Percentiles rank a stretch among this genome's conserved stretches.
phyloP scores from a whole-genome alignment of 2,888 invertebrate genomes.

The Formica aserva region DNA sequence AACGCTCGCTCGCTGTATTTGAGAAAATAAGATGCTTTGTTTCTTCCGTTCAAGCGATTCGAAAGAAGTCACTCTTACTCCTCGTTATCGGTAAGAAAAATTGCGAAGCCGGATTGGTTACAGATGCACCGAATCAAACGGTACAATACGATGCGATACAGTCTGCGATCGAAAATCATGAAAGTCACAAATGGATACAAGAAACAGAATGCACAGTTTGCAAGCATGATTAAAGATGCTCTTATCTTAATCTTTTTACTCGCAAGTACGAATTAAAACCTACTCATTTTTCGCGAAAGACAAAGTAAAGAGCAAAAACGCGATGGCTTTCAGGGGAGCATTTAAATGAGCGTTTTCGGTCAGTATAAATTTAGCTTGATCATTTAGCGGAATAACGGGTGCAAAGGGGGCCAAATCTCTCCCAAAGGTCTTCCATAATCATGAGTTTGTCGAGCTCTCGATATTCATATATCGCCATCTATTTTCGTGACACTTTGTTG shows the following conservation, averaged over 20 bases:
- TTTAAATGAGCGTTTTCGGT: conserved; percentile 11
- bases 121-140: conserved; percentile 50
- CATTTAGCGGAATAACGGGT: conserved; percentile 18
- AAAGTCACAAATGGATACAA: not conserved
- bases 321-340: conserved; percentile 16
- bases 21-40: not conserved
- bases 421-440: conserved; percentile 44
- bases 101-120: conserved; percentile 46
- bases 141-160: not conserved
- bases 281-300: conserved; percentile 1
- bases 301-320: not conserved
- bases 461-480: conserved; percentile 52
- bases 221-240: conserved; percentile 30
- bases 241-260: not conserved
- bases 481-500: conserved; percentile 52
- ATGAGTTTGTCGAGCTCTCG: conserved; percentile 49
- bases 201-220: not conserved
- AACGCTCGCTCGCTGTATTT: conserved; percentile 1
- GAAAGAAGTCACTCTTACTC: not conserved
- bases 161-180: not conserved
- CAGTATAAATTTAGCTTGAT: conserved; percentile 39
- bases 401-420: not conserved
- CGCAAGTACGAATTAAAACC: conserved; percentile 12
- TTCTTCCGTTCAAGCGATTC: not conserved
- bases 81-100: not conserved